phyloP scores from a whole-genome alignment of 2,888 invertebrate species.

The Halocaridina rubra region DNA sequence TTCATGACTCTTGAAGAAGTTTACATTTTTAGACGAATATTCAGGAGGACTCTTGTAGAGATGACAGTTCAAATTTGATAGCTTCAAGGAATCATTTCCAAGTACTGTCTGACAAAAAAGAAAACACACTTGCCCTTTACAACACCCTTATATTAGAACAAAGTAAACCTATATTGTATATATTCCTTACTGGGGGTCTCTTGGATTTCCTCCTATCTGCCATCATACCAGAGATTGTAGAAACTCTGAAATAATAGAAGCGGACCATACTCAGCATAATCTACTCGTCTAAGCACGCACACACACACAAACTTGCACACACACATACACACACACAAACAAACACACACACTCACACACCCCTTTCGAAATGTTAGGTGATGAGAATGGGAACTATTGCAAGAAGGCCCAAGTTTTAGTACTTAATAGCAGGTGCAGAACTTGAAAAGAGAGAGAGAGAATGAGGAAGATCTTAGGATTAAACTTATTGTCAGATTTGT shows the following conservation, averaged over 20 bases:
- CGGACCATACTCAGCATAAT: not conserved
- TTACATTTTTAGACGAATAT: slow-evolving; percentile 1
- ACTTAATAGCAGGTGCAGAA: too few species aligned
- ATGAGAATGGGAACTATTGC: too few species aligned
- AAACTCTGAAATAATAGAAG: slow-evolving; percentile 3
- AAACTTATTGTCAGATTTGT: too few species aligned
- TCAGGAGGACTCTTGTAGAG: not conserved
- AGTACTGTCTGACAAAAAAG: not conserved
- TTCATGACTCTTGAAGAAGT: slow-evolving; percentile 7
- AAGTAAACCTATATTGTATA: not conserved
- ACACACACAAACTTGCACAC: too few species aligned
- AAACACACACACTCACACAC: too few species aligned
- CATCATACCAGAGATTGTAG: slow-evolving; percentile 3
- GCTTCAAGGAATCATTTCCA: not conserved
- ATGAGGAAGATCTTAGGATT: too few species aligned
- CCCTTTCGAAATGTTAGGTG: too few species aligned
- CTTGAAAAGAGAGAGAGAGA: too few species aligned
- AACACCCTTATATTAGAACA: not conserved
- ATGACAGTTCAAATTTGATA: not conserved
- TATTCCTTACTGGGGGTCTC: not conserved
- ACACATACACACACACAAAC: too few species aligned
- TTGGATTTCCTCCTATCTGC: not conserved
- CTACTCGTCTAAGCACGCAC: too few species aligned
- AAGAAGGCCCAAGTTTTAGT: too few species aligned
- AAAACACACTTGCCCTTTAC: not conserved